Conservation (phyloP, 1,140 invertebrate genomes). For the Procambarus virginalis region DNA sequence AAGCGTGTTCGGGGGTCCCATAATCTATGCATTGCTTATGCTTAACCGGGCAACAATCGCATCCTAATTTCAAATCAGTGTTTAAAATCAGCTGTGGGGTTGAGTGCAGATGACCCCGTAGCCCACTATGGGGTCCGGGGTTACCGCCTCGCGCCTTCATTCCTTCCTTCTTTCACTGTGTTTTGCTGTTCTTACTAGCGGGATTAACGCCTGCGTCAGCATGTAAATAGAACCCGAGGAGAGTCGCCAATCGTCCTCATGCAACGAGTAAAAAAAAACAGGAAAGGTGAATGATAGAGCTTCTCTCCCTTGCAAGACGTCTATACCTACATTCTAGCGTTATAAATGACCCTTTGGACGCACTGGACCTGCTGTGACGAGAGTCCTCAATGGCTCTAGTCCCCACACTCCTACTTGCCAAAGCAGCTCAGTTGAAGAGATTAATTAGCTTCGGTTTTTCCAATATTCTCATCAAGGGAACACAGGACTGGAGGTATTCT, state of each 20-base stretch:
- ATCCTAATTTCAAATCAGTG: constrained; percentile 53
- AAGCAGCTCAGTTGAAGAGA: constrained; percentile 29
- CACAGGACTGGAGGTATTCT: constrained; percentile 35
- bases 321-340: background rate
- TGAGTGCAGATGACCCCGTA: background rate
- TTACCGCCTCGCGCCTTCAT: background rate
- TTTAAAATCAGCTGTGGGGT: constrained; percentile 22
- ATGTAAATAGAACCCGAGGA: background rate
- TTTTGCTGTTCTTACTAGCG: background rate
- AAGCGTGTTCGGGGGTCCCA: background rate
- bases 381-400: background rate
- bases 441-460: constrained; percentile 51
- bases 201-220: background rate
- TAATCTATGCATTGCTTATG: constrained; percentile 12
- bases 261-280: background rate
- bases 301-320: background rate
- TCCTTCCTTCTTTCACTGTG: background rate
- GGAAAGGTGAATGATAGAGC: no score
- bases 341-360: background rate
- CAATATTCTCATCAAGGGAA: constrained; percentile 30
- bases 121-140: background rate
- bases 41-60: constrained; percentile 20
- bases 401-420: constrained; percentile 2
- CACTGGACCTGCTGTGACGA: background rate
- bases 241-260: background rate